Percentiles rank a stretch among this genome's conserved stretches.
These are phyloP conservation scores for Cybosia mesomella DNA, from an alignment of 2,888 invertebrate genomes.

Conservation along the genomic window DNA sequence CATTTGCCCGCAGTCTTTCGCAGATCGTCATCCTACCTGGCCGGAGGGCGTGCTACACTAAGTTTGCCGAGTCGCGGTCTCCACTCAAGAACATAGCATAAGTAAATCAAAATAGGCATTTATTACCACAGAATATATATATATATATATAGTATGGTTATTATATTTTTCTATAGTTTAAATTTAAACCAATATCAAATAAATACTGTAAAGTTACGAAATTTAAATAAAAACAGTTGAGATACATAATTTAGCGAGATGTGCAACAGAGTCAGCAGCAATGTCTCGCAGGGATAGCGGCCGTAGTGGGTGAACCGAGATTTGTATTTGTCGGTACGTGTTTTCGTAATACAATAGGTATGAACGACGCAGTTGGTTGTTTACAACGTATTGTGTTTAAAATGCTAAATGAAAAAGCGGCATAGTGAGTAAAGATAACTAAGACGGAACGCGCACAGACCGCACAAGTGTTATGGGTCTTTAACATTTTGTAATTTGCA, in stretches of 20 bases:
- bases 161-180: no score
- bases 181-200: no score
- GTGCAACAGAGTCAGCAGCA: background rate
- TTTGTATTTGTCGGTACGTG: background rate
- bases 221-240: background rate
- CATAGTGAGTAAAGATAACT: background rate
- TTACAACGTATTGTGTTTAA: slow-evolving; percentile 2
- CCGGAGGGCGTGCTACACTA: no score
- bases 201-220: no score
- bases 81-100: no score
- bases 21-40: no score
- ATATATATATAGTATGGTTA: no score
- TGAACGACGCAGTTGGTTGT: background rate
- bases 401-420: background rate
- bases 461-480: background rate
- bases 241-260: background rate
- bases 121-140: no score
- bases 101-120: no score
- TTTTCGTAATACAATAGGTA: background rate
- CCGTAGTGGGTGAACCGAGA: background rate
- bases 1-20: no score
- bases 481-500: background rate
- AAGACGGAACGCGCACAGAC: background rate
- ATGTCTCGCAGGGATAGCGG: background rate
- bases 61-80: no score